Evolutionary conservation across 1,140 invertebrate genomes (phyloP), one percentile per base, ranked within the genome.

Genomic region (Apis dorsata): DNA sequence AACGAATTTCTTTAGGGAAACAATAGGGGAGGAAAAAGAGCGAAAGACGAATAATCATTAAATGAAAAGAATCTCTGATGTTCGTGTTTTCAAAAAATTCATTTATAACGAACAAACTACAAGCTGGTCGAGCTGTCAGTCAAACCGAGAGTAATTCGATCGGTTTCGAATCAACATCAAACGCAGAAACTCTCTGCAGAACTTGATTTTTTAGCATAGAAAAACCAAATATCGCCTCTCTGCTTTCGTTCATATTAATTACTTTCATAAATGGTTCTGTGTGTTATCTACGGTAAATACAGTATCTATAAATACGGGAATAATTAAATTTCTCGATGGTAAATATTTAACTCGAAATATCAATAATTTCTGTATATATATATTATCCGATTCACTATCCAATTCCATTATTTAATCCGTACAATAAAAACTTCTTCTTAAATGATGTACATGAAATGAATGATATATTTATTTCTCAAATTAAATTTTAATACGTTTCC

Each of bases 71-170:
- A 77, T 9, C 55, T 5, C 28, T 5, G 21, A 12, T 28, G 24
- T 21, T 55, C 28, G 62, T 13, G 28, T 19, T 51, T 53, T 51
- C n/a, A 24, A 77, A 63, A 77, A 66, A 77, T 77, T 77, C 28
- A 66, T 66, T 77, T 77, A 77, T 77, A 19, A 19, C 10, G 51
- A 55, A 55, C 62, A 66, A 66, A 53, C 62, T 77, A n/a, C 62
- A 66, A 24, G 75, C 62, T 55, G 75, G 13, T 55, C 9, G 51
- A 77, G 24, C 75, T 77, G 75, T 76, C 74, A 63, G 74, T 77
- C 75, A 77, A 77, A 66, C 51, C 62, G 62, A 66, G 75, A 66
- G 62, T 77, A 77, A 77, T 77, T 62, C 62, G 75, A 77, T 77
- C 49, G 62, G 28, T 77, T 51, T 77, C 51, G 75, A 75, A 66